These are phyloP conservation scores for Pangasianodon hypophthalmus DNA, from an alignment of 2,113 vertebrate genomes.

Conservation along the genomic window DNA sequence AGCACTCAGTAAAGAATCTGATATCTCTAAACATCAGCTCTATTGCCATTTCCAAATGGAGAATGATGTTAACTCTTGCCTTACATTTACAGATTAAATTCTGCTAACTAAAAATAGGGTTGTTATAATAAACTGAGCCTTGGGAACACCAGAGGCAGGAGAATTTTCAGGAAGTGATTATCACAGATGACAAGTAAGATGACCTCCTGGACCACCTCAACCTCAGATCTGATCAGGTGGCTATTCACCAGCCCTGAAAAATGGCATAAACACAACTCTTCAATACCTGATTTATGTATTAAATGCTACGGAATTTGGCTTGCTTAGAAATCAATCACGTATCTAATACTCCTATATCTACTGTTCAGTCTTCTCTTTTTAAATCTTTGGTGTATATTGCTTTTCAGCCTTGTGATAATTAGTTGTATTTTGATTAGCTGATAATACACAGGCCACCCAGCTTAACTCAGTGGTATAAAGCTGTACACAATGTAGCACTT, in stretches of 20 bases:
- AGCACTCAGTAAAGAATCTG: background rate
- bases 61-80: background rate
- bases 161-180: background rate
- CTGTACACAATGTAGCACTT: conserved; percentile 16
- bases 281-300: background rate
- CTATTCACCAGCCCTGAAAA: background rate
- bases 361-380: background rate
- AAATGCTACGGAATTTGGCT: background rate
- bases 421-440: background rate
- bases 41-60: background rate
- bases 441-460: background rate
- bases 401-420: background rate
- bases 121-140: background rate
- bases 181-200: background rate
- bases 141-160: too few relatives aligned
- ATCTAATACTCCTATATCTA: background rate
- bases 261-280: background rate
- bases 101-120: background rate
- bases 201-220: background rate
- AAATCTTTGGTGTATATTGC: background rate
- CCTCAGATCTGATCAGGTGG: background rate
- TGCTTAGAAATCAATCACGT: too few relatives aligned
- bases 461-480: background rate
- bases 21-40: background rate
- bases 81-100: background rate